Percentiles rank a stretch among this genome's conserved stretches.
These are phyloP conservation scores for Malurus splendens DNA, from an alignment of 2,797 vertebrate species.

Conservation along the genomic window DNA sequence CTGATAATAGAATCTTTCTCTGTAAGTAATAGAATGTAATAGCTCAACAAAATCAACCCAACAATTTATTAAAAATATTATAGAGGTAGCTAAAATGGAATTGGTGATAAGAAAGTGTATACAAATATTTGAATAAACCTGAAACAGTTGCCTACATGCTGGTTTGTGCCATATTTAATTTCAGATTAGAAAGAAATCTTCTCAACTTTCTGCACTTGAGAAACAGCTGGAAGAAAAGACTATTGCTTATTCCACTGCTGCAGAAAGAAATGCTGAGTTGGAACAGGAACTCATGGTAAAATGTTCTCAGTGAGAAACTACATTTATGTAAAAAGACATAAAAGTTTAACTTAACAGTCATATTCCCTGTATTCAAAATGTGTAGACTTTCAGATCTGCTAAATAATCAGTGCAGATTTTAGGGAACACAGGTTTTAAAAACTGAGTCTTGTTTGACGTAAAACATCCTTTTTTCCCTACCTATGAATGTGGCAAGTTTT, in stretches of 20 bases:
- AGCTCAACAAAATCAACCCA: neutral
- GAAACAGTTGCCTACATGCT: neutral
- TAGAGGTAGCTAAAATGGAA: neutral
- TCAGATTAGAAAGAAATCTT: constrained; percentile 82
- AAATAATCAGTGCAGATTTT: neutral
- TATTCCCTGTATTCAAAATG: neutral
- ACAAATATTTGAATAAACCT: neutral
- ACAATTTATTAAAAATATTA: neutral
- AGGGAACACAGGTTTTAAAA: neutral
- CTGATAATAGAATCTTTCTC: neutral
- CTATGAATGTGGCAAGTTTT: neutral
- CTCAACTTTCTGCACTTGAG: constrained; percentile 77
- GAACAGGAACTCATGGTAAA: constrained; percentile 83
- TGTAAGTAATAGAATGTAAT: neutral
- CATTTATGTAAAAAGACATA: neutral
- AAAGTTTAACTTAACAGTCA: neutral
- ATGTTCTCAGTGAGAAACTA: neutral
- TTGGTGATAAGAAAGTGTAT: neutral
- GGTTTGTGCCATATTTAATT: constrained; percentile 32
- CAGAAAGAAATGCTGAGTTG: constrained; percentile 78
- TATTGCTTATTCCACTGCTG: constrained; percentile 73
- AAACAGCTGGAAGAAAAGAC: constrained; percentile 87
- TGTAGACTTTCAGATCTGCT: neutral
- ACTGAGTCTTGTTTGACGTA: neutral
- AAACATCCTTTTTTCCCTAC: neutral